Percentiles rank a stretch among this genome's conserved stretches.
phyloP scores from a whole-genome alignment of 2,113 vertebrate genomes.

The Chaenogobius annularis region DNA sequence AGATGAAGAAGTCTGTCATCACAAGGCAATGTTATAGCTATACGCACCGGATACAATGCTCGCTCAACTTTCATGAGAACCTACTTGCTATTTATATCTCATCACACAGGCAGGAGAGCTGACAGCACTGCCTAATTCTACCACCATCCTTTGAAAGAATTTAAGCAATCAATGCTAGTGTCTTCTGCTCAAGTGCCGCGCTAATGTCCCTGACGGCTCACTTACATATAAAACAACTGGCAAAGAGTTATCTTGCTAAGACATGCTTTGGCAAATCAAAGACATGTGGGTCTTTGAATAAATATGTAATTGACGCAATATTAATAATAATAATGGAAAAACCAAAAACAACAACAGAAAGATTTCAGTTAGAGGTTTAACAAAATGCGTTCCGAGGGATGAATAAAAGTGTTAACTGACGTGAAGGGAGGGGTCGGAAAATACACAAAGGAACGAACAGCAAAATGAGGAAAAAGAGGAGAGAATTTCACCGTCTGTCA shows the following conservation, averaged over 20 bases:
- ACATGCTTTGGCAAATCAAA: constrained; percentile 47
- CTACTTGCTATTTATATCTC: constrained; percentile 74
- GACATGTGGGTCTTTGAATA: constrained; percentile 27
- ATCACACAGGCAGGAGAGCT: constrained; percentile 52
- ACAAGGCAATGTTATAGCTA: constrained; percentile 57
- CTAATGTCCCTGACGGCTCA: constrained; percentile 35
- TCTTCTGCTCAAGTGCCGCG: constrained; percentile 14
- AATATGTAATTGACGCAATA: constrained; percentile 22
- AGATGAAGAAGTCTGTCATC: constrained; percentile 61
- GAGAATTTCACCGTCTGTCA: constrained; percentile 34
- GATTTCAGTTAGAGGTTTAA: constrained; percentile 24
- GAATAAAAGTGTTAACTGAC: constrained; percentile 52
- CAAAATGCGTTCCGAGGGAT: constrained; percentile 42
- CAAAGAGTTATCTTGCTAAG: constrained; percentile 37
- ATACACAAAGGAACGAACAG: constrained; percentile 37
- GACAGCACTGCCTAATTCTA: constrained; percentile 55
- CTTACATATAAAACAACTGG: constrained; percentile 32
- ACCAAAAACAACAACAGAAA: constrained; percentile 13
- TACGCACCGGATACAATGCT: constrained; percentile 66
- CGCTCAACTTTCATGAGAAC: constrained; percentile 73
- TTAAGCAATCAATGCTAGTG: constrained; percentile 55
- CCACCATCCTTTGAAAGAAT: constrained; percentile 38
- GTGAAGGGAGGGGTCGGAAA: constrained; percentile 40
- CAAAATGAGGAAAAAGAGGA: constrained; percentile 26
- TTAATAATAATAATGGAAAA: neutral